phyloP scores from a whole-genome alignment of 1,140 invertebrate species.

The Elysia chlorotica region DNA sequence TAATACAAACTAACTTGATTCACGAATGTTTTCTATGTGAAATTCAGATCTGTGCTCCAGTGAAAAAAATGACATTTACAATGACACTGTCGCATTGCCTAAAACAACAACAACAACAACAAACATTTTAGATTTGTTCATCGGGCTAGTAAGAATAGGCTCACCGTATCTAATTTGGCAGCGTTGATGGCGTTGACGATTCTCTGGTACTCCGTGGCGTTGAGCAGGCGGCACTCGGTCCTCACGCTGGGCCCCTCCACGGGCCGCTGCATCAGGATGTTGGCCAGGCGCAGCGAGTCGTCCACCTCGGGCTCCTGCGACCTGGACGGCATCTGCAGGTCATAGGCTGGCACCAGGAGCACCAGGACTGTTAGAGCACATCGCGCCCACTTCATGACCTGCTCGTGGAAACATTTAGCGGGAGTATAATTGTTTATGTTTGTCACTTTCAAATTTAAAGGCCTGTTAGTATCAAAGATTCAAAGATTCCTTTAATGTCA shows the following conservation, averaged over 20 bases:
- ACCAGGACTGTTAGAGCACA: constrained; percentile 11
- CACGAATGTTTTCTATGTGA: neutral
- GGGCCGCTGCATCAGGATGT: constrained; percentile 29
- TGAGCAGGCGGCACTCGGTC: constrained; percentile 28
- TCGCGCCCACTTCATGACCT: constrained; percentile 5
- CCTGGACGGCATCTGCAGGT: neutral
- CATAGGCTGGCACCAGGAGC: neutral
- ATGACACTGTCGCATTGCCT: neutral
- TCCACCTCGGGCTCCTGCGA: constrained; percentile 1
- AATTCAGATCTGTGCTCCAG: neutral
- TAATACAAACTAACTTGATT: no score
- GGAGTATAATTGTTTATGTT: no score
- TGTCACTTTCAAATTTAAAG: no score
- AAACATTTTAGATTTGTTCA: neutral
- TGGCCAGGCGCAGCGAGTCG: constrained; percentile 27
- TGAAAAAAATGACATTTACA: neutral
- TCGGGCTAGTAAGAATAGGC: neutral
- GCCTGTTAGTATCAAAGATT: no score
- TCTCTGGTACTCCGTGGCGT: constrained; percentile 21
- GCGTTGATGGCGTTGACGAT: constrained; percentile 27
- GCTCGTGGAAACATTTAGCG: no score
- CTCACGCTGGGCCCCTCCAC: constrained; percentile 19
- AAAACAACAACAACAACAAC: neutral
- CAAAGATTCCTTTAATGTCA: no score
- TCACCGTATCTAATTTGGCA: constrained; percentile 32